A percentile compares a stretch with the other conserved stretches of the same genome.
These are phyloP conservation scores for Percopsis omiscomaycus DNA, from an alignment of 2,797 vertebrate species.

Conservation along the genomic window DNA sequence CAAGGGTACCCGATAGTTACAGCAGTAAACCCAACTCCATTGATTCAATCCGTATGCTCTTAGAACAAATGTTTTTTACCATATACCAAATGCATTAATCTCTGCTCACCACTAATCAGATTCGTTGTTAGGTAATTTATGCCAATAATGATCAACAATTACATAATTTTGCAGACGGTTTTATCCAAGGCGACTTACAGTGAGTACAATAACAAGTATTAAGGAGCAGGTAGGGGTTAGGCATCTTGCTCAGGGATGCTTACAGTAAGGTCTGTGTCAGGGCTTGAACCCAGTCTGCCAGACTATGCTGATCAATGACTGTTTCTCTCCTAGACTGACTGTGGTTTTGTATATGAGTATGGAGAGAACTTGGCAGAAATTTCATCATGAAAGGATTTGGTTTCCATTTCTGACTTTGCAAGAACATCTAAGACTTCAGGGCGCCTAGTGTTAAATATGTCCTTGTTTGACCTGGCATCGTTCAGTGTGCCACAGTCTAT, in stretches of 20 bases:
- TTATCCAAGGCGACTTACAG: no score
- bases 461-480: conserved; percentile 35
- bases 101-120: not conserved
- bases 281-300: no score
- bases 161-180: no score
- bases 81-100: not conserved
- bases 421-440: conserved; percentile 19
- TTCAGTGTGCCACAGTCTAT: conserved; percentile 6
- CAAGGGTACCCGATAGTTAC: no score
- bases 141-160: not conserved
- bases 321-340: not conserved
- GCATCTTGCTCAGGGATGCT: no score
- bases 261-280: no score
- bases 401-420: conserved; percentile 18
- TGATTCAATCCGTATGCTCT: no score
- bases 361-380: not conserved
- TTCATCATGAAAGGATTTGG: conserved; percentile 26
- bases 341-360: not conserved
- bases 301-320: no score
- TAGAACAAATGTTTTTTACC: no score
- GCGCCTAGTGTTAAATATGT: conserved; percentile 19
- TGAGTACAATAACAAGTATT: no score
- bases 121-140: not conserved
- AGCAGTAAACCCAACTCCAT: no score
- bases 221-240: no score